phyloP scores from a whole-genome alignment of 1,140 invertebrate species.

The Drosophila biarmipes region DNA sequence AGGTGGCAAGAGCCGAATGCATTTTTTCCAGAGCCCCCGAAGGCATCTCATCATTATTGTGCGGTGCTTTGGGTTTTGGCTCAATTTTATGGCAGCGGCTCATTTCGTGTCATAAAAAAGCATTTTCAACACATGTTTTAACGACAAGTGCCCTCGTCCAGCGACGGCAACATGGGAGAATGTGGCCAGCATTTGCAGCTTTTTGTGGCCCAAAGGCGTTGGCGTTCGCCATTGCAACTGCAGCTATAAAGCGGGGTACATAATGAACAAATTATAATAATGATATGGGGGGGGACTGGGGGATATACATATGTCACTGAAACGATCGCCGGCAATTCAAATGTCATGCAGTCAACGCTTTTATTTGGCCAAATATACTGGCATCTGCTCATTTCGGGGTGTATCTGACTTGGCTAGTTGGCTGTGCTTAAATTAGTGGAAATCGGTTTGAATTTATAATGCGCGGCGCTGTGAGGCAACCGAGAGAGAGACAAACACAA shows the following conservation, averaged over 20 bases:
- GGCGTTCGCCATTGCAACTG: conserved; percentile 59
- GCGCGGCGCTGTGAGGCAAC: conserved; percentile 18
- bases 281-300: conserved; percentile 37
- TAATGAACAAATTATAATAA: conserved; percentile 79
- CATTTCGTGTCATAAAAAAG: conserved; percentile 78
- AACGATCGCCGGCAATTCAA: conserved; percentile 29
- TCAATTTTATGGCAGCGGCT: conserved; percentile 71
- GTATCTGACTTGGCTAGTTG: conserved; percentile 57
- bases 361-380: conserved; percentile 24
- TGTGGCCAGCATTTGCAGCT: conserved; percentile 75
- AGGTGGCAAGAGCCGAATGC: conserved; percentile 34
- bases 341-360: conserved; percentile 31
- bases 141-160: conserved; percentile 67
- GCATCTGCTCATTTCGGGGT: neutral
- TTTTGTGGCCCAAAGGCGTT: conserved; percentile 76
- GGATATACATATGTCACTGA: conserved; percentile 31
- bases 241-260: conserved; percentile 59
- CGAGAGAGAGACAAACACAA: conserved; percentile 30
- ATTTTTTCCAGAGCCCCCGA: neutral
- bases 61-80: conserved; percentile 39
- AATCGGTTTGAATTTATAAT: conserved; percentile 67
- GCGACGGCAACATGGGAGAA: conserved; percentile 43
- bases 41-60: conserved; percentile 55
- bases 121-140: conserved; percentile 80
- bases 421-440: conserved; percentile 74